Conservation (phyloP, 2,888 invertebrate genomes). For the Tridacna crocea region DNA sequence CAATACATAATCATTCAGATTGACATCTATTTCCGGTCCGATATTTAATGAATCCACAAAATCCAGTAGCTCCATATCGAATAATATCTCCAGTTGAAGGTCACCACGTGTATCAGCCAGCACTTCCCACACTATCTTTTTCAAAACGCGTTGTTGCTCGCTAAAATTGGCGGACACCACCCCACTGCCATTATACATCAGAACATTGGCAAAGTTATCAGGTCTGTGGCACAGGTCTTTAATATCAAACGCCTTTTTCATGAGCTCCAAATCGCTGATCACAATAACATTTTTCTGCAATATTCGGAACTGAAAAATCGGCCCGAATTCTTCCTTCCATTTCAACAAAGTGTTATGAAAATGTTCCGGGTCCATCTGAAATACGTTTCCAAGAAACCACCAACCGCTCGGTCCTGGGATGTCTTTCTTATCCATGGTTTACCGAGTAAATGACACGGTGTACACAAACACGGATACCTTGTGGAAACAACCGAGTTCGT, state of each 20-base stretch:
- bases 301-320: not conserved
- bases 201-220: conserved; percentile 14
- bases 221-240: conserved; percentile 10
- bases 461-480: no score
- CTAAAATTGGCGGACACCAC: conserved; percentile 14
- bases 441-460: not conserved
- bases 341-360: conserved; percentile 10
- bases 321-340: conserved; percentile 21
- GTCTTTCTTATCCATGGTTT: not conserved
- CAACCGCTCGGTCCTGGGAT: conserved; percentile 14
- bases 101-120: not conserved
- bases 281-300: conserved; percentile 8
- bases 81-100: not conserved
- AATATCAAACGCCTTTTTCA: conserved; percentile 12
- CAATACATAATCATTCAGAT: not conserved
- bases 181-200: conserved; percentile 16
- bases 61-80: conserved; percentile 11
- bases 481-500: no score
- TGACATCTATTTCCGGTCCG: not conserved
- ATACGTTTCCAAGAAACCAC: conserved; percentile 9
- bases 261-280: conserved; percentile 6
- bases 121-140: conserved; percentile 14
- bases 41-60: conserved; percentile 1
- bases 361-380: not conserved
- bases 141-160: conserved; percentile 7